phyloP scores from a whole-genome alignment of 2,797 vertebrate species.

The Gallinago stenura region DNA sequence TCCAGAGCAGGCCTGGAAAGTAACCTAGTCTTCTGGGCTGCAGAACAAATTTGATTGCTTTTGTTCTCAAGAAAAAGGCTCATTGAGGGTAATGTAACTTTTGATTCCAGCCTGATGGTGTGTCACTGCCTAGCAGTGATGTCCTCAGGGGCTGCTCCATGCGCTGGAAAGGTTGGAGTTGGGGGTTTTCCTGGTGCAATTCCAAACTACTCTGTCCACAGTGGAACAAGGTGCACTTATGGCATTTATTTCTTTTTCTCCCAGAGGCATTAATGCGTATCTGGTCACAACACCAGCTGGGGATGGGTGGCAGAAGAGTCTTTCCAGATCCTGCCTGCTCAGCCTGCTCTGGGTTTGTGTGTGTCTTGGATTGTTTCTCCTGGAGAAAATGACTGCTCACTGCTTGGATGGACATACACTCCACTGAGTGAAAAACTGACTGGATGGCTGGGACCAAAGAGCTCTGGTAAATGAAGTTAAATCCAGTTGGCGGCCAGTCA shows the following conservation, averaged over 20 bases:
- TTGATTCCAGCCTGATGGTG: not conserved
- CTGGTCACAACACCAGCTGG: not conserved
- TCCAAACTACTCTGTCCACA: not conserved
- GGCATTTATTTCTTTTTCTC: not conserved
- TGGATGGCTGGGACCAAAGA: not conserved
- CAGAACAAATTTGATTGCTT: not conserved
- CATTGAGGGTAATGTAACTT: not conserved
- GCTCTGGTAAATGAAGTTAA: not conserved
- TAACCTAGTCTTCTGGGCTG: not conserved
- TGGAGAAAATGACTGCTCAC: not conserved
- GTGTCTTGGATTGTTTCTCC: not conserved
- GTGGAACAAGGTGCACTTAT: accelerated
- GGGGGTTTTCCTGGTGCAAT: not conserved
- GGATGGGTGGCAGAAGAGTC: not conserved
- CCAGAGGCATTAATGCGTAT: not conserved
- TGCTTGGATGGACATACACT: not conserved
- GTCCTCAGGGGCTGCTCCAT: not conserved
- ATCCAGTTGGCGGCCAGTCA: not conserved
- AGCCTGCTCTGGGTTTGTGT: not conserved
- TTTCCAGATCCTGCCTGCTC: not conserved
- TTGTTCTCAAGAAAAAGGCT: not conserved
- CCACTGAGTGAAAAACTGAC: not conserved
- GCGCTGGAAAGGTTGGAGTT: not conserved
- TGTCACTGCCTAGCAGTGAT: not conserved
- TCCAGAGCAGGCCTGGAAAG: not conserved